Percentiles rank a stretch among this genome's conserved stretches.
Conservation (phyloP, 2,888 invertebrate species). For the Ptychoptera contaminata region DNA sequence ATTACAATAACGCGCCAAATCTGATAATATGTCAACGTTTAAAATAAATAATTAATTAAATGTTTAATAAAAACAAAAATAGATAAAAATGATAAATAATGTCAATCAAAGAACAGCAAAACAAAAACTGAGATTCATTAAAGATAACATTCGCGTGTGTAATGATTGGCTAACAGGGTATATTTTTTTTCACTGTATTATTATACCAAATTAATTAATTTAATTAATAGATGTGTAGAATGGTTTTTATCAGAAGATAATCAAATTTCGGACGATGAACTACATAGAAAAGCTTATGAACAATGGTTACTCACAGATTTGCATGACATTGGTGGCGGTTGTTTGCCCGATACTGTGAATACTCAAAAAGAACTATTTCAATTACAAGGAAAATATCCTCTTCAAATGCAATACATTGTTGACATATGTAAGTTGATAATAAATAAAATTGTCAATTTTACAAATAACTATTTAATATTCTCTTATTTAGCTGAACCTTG, state of each 20-base stretch:
- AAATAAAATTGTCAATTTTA: background rate
- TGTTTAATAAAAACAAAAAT: too few species aligned
- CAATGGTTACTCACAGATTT: slow-evolving; percentile 40
- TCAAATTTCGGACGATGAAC: slow-evolving; percentile 18
- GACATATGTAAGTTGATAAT: slow-evolving; percentile 33
- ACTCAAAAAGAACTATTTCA: slow-evolving; percentile 21
- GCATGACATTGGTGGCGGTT: slow-evolving; percentile 32
- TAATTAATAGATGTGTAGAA: slow-evolving; percentile 6
- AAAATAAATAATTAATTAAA: too few species aligned
- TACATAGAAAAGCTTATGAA: slow-evolving; percentile 32
- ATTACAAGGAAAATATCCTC: slow-evolving; percentile 31
- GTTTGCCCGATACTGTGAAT: slow-evolving; percentile 32
- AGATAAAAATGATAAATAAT: too few species aligned
- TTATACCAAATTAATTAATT: background rate
- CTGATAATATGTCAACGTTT: too few species aligned
- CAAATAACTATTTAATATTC: background rate
- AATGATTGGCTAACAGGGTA: slow-evolving; percentile 1
- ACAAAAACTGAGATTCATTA: background rate
- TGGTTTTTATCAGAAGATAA: slow-evolving; percentile 7
- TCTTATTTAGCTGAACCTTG: slow-evolving; percentile 7
- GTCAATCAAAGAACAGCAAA: too few species aligned
- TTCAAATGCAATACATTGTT: slow-evolving; percentile 34
- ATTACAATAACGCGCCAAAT: too few species aligned
- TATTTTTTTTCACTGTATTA: too few species aligned
- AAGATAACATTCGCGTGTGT: background rate